phyloP scores from a whole-genome alignment of 2,113 vertebrate genomes.

The Abramis brama region DNA sequence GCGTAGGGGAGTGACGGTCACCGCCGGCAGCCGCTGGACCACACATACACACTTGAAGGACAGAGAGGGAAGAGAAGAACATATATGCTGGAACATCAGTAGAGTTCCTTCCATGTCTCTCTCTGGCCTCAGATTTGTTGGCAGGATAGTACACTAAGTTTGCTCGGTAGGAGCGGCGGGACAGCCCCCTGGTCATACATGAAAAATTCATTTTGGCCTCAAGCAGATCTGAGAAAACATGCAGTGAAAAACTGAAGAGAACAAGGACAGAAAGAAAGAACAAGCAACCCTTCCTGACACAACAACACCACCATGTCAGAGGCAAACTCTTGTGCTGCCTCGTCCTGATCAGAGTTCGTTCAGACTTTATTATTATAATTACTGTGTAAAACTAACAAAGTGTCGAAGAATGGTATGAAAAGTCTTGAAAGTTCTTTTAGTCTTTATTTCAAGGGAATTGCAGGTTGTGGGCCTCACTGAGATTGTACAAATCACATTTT shows the following conservation, averaged over 20 bases:
- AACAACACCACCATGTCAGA: background rate
- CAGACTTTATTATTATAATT: slow-evolving; percentile 10
- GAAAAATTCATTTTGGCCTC: slow-evolving; percentile 74
- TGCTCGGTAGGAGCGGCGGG: slow-evolving; percentile 44
- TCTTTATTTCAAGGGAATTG: background rate
- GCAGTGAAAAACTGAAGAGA: slow-evolving; percentile 52
- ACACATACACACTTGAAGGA: slow-evolving; percentile 57
- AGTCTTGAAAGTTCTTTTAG: background rate
- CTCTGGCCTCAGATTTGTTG: background rate
- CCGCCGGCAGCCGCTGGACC: slow-evolving; percentile 48
- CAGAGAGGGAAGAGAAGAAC: background rate
- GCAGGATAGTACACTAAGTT: background rate
- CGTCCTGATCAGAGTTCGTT: background rate
- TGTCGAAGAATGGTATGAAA: background rate
- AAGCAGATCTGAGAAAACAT: slow-evolving; percentile 72
- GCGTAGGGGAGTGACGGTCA: slow-evolving; percentile 71
- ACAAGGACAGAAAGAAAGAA: slow-evolving; percentile 67
- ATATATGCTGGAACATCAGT: background rate
- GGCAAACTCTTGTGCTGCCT: background rate
- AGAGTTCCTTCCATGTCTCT: background rate
- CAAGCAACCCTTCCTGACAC: background rate
- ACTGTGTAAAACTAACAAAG: background rate
- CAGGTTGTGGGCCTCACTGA: background rate
- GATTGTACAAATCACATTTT: background rate
- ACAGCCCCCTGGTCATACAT: slow-evolving; percentile 71